phyloP scores from a whole-genome alignment of 2,888 invertebrate genomes.

The Tetragonula carbonaria region DNA sequence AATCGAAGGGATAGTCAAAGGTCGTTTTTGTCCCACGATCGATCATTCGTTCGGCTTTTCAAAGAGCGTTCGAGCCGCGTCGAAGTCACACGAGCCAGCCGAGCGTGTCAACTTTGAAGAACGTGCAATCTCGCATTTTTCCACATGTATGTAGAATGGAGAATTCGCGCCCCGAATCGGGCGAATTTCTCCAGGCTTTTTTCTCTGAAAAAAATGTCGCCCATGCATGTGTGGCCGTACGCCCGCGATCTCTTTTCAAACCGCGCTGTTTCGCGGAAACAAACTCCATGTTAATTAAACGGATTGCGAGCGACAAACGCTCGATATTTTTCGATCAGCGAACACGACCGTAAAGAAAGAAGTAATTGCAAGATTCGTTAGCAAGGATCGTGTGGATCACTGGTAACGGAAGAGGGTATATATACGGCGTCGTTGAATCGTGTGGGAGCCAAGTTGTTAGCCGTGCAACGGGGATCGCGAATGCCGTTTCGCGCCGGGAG shows the following conservation, averaged over 20 bases:
- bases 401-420: background rate
- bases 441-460: conserved; percentile 13
- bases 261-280: background rate
- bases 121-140: background rate
- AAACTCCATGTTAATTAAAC: background rate
- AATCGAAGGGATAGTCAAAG: conserved; percentile 7
- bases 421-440: conserved; percentile 7
- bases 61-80: background rate
- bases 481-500: conserved; percentile 5
- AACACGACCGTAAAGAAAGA: background rate
- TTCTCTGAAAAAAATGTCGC: background rate
- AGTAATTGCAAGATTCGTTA: conserved; percentile 29
- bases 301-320: background rate
- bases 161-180: background rate
- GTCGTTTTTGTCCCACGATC: conserved; percentile 17
- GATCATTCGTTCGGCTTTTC: background rate
- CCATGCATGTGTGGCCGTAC: too few species aligned
- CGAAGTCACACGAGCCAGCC: background rate
- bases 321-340: background rate
- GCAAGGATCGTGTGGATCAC: conserved; percentile 1
- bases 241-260: background rate
- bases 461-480: conserved; percentile 14
- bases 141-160: background rate
- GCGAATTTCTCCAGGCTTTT: too few species aligned
- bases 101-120: background rate